Evolutionary conservation across 2,888 invertebrate species (phyloP).

Genomic region (Spisula subtruncata): DNA sequence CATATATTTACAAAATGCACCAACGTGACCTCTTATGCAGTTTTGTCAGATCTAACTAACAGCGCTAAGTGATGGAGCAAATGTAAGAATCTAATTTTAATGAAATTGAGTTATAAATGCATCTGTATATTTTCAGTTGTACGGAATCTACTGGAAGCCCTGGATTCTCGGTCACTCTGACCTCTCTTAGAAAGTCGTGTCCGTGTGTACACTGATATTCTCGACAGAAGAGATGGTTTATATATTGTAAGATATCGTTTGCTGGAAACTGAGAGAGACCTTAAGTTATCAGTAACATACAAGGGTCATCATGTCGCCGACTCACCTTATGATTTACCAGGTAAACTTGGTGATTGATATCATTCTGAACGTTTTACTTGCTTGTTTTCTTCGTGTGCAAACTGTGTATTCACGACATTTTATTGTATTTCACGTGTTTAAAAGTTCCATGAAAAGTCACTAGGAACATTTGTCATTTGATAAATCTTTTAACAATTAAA

Average conservation of each 20-base stretch:
- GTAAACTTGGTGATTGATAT: conserved; percentile 87
- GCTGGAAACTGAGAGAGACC: conserved; percentile 90
- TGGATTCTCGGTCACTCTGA: conserved; percentile 89
- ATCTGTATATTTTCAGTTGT: conserved; percentile 88
- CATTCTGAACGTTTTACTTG: background rate
- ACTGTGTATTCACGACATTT: no score
- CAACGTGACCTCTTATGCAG: no score
- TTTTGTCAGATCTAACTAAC: no score
- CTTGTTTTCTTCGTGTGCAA: background rate
- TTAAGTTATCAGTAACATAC: conserved; percentile 92
- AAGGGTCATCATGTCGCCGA: conserved; percentile 90
- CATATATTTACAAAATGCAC: no score
- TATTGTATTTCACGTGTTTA: no score
- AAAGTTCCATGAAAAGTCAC: no score
- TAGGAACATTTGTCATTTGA: no score
- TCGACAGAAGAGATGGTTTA: conserved; percentile 91
- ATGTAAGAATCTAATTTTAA: no score
- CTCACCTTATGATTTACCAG: conserved; percentile 91
- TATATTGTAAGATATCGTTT: conserved; percentile 79
- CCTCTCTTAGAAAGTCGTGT: conserved; percentile 85
- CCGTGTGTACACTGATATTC: conserved; percentile 92
- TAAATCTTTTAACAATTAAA: no score
- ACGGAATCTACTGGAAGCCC: conserved; percentile 89
- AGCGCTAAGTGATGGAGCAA: no score
- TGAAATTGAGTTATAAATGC: no score